Conservation (phyloP, 2,888 invertebrate genomes). For the Drosophila ezoana region DNA sequence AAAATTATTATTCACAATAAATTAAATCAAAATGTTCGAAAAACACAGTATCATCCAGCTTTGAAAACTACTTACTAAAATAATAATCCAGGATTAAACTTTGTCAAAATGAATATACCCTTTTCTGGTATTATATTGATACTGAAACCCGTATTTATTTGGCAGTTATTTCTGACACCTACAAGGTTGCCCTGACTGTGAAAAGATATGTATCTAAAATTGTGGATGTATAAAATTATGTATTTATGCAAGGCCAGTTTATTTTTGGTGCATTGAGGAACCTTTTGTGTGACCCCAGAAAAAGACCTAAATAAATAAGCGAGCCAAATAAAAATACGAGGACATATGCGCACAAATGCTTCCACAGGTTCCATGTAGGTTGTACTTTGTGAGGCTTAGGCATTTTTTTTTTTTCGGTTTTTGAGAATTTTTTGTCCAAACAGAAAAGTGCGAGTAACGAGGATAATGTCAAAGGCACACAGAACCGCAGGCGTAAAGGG, state of each 20-base stretch:
- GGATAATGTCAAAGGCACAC: constrained; percentile 58
- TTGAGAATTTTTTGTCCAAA: constrained; percentile 22
- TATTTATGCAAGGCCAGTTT: constrained; percentile 28
- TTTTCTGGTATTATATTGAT: too few species aligned
- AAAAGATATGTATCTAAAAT: background rate
- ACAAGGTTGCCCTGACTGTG: background rate
- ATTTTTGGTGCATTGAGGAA: constrained; percentile 5
- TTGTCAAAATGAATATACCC: too few species aligned
- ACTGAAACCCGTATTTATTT: background rate
- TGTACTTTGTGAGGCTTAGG: constrained; percentile 23
- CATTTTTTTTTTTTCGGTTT: constrained; percentile 15
- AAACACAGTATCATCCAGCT: too few species aligned
- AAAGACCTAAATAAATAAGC: constrained; percentile 56
- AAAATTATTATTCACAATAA: too few species aligned
- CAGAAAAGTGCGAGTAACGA: constrained; percentile 43
- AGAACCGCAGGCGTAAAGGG: constrained; percentile 4
- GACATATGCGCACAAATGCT: background rate
- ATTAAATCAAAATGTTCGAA: too few species aligned
- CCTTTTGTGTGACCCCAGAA: constrained; percentile 21
- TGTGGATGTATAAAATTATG: constrained; percentile 15
- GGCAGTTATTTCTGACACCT: background rate
- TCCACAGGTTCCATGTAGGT: constrained; percentile 8
- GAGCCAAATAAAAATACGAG: background rate
- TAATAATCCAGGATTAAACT: too few species aligned
- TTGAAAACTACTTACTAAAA: too few species aligned